A percentile compares a stretch with the other conserved stretches of the same genome.
These are phyloP conservation scores for Apis dorsata DNA, from an alignment of 1,140 invertebrate species.

Conservation along the genomic window DNA sequence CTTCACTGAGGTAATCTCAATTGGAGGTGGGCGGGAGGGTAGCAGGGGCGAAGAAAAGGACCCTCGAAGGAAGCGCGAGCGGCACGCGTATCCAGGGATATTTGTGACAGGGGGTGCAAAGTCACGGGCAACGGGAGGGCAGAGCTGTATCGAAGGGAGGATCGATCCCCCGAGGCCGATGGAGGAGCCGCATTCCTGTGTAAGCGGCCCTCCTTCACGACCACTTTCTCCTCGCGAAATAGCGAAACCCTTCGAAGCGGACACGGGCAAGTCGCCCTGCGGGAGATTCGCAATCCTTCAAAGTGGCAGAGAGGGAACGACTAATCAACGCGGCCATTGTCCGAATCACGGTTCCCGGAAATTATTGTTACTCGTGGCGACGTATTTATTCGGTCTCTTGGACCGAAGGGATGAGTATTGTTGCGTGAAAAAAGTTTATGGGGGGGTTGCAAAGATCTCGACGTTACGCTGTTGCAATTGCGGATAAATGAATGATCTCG, in stretches of 20 bases:
- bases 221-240: constrained; percentile 47
- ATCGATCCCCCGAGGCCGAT: constrained; percentile 55
- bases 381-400: background rate
- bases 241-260: constrained; percentile 41
- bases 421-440: too few relatives aligned
- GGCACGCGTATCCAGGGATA: constrained; percentile 50
- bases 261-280: constrained; percentile 8
- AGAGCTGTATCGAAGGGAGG: constrained; percentile 49
- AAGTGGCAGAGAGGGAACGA: constrained; percentile 16
- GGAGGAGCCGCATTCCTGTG: constrained; percentile 55
- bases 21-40: background rate
- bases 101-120: constrained; percentile 51
- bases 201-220: constrained; percentile 56
- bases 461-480: too few relatives aligned
- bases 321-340: constrained; percentile 45
- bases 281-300: constrained; percentile 20
- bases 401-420: too few relatives aligned
- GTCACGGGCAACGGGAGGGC: constrained; percentile 38
- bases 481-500: too few relatives aligned
- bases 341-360: constrained; percentile 11
- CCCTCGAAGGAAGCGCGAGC: constrained; percentile 24
- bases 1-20: constrained; percentile 38
- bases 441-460: too few relatives aligned
- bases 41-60: constrained; percentile 38
- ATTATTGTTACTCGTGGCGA: constrained; percentile 20